Conservation (phyloP, 2,113 vertebrate genomes). For the Apodemus speciosus region DNA sequence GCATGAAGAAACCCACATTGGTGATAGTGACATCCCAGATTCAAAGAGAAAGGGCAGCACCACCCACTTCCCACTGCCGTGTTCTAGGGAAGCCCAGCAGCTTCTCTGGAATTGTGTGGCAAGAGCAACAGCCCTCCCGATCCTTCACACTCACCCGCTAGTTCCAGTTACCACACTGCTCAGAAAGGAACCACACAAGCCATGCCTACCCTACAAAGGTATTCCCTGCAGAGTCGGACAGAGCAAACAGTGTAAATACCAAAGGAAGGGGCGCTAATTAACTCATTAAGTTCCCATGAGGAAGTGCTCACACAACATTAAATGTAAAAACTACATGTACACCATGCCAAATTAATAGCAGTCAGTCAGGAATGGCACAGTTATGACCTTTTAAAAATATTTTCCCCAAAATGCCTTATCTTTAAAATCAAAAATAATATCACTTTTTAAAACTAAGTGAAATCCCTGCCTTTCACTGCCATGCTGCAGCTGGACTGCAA, state of each 20-base stretch:
- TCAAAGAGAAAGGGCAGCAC: not conserved
- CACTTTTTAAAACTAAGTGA: constrained; percentile 20
- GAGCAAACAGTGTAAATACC: not conserved
- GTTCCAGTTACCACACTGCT: not conserved
- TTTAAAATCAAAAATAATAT: constrained; percentile 12
- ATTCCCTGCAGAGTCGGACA: not conserved
- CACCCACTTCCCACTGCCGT: not conserved
- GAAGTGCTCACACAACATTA: not conserved
- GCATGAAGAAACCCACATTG: not conserved
- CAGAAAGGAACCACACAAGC: not conserved
- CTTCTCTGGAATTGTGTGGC: constrained; percentile 22
- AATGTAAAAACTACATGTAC: not conserved
- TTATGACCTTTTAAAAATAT: not conserved
- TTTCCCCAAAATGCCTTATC: not conserved
- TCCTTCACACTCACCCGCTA: not conserved
- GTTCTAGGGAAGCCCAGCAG: not conserved
- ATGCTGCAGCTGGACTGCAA: not conserved
- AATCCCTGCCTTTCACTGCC: not conserved
- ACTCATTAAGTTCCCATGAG: not conserved
- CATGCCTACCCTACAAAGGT: constrained; percentile 20
- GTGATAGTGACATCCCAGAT: not conserved
- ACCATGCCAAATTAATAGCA: not conserved
- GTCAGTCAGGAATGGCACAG: not conserved
- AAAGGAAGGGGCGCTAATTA: not conserved
- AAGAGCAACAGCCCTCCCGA: not conserved